A percentile compares a stretch with the other conserved stretches of the same genome.
Evolutionary conservation across 2,888 invertebrate species (phyloP).

Genomic region (Maniola hyperantus): DNA sequence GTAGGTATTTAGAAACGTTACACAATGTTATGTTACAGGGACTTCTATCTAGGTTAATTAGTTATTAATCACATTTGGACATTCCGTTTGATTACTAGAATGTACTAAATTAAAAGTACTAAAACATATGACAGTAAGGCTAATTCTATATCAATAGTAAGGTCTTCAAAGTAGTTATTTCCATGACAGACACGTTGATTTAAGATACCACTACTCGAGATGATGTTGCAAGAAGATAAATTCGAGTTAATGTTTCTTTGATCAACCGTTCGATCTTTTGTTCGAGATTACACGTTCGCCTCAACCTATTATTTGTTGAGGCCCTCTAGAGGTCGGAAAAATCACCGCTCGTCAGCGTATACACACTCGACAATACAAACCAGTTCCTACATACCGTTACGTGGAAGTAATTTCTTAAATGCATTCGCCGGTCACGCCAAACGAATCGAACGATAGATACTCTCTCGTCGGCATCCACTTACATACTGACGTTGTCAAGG

Average conservation of each 20-base stretch:
- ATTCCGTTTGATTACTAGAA: neutral
- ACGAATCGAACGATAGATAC: slow-evolving; percentile 49
- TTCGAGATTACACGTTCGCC: slow-evolving; percentile 25
- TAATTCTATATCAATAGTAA: too few species aligned
- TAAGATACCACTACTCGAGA: slow-evolving; percentile 3
- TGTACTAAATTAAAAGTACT: neutral
- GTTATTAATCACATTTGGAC: neutral
- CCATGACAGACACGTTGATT: slow-evolving; percentile 3
- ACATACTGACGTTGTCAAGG: slow-evolving; percentile 46
- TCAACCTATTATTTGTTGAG: slow-evolving; percentile 39
- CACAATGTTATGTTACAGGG: neutral
- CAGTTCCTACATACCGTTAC: slow-evolving; percentile 71
- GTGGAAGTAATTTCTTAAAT: slow-evolving; percentile 73
- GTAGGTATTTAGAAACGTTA: neutral
- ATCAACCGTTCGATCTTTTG: slow-evolving; percentile 24
- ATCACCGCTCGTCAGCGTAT: slow-evolving; percentile 59
- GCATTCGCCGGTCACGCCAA: slow-evolving; percentile 59
- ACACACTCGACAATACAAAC: slow-evolving; percentile 62
- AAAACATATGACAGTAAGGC: neutral
- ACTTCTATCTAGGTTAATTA: neutral
- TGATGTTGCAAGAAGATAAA: slow-evolving; percentile 20
- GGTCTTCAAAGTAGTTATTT: neutral
- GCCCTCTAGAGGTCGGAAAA: slow-evolving; percentile 55
- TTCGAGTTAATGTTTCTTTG: slow-evolving; percentile 8
- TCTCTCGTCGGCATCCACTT: slow-evolving; percentile 46